These are phyloP conservation scores for Phaonia tiefii DNA, from an alignment of 2,888 invertebrate species.

Conservation along the genomic window DNA sequence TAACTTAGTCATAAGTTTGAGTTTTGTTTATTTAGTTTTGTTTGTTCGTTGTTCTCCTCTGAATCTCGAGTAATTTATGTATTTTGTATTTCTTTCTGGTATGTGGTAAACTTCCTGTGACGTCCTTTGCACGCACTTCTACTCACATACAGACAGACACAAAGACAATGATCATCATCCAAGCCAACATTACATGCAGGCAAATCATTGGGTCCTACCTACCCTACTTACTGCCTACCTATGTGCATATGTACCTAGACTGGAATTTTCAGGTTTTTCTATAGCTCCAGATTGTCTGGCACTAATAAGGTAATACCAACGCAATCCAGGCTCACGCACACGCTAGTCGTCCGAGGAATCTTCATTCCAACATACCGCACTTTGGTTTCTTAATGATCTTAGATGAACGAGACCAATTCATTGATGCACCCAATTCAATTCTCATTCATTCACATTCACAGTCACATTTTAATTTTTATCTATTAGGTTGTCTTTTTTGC, in stretches of 20 bases:
- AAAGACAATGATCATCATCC: not conserved
- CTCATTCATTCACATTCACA: slow-evolving; percentile 37
- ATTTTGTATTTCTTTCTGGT: slow-evolving; percentile 61
- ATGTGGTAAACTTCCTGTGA: slow-evolving; percentile 68
- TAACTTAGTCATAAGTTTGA: slow-evolving; percentile 67
- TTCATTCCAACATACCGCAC: slow-evolving; percentile 31
- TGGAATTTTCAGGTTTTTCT: slow-evolving; percentile 7
- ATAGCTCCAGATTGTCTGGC: slow-evolving; percentile 65
- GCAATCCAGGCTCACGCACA: too few relatives aligned
- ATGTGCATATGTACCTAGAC: too few relatives aligned
- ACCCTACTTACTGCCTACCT: too few relatives aligned
- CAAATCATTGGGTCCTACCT: too few relatives aligned
- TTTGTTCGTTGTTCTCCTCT: slow-evolving; percentile 43
- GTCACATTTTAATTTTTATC: slow-evolving; percentile 19
- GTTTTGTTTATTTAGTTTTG: slow-evolving; percentile 65
- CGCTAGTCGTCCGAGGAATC: too few relatives aligned
- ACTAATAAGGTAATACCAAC: slow-evolving; percentile 56
- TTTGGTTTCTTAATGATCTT: slow-evolving; percentile 52
- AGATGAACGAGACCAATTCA: slow-evolving; percentile 51
- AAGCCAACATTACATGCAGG: too few relatives aligned
- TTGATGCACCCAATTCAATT: slow-evolving; percentile 61
- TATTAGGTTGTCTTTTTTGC: slow-evolving; percentile 35
- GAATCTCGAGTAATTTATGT: slow-evolving; percentile 63
- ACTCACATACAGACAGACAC: not conserved
- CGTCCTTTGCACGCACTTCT: slow-evolving; percentile 54